phyloP scores from a whole-genome alignment of 2,888 invertebrate genomes.

The Galeruca laticollis region DNA sequence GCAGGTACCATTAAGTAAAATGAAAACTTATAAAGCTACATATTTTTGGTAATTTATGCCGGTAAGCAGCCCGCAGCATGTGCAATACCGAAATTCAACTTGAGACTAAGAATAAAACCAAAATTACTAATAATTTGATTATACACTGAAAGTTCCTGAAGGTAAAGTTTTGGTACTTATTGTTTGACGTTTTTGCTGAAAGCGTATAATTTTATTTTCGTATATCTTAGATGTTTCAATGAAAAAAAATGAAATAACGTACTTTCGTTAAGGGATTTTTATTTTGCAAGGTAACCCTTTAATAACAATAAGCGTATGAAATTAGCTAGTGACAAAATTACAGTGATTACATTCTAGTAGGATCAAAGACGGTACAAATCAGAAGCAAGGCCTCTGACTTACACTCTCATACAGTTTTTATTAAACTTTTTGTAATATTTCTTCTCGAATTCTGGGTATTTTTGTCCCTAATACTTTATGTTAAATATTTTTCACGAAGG shows the following conservation, averaged over 20 bases:
- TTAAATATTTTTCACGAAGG: not conserved
- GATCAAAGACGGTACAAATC: not conserved
- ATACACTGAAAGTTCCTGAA: constrained; percentile 28
- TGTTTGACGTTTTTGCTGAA: constrained; percentile 17
- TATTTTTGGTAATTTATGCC: constrained; percentile 51
- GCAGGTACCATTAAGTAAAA: constrained; percentile 45
- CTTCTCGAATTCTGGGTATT: no score
- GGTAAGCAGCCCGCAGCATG: constrained; percentile 44
- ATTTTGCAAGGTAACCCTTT: not conserved
- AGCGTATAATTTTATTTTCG: constrained; percentile 20
- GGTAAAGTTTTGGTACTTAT: constrained; percentile 27
- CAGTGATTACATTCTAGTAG: not conserved
- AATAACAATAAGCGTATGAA: not conserved
- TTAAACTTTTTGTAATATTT: not conserved
- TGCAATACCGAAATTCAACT: constrained; percentile 45
- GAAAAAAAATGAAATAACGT: not conserved
- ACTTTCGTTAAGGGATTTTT: not conserved
- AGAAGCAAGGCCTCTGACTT: not conserved
- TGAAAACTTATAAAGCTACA: constrained; percentile 39
- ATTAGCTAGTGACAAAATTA: not conserved
- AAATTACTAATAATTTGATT: constrained; percentile 37
- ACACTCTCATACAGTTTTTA: not conserved
- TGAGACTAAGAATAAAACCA: constrained; percentile 21
- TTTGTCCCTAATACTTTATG: no score
- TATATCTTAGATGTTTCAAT: not conserved